phyloP scores from a whole-genome alignment of 2,797 vertebrate genomes.

The Danio aesculapii region DNA sequence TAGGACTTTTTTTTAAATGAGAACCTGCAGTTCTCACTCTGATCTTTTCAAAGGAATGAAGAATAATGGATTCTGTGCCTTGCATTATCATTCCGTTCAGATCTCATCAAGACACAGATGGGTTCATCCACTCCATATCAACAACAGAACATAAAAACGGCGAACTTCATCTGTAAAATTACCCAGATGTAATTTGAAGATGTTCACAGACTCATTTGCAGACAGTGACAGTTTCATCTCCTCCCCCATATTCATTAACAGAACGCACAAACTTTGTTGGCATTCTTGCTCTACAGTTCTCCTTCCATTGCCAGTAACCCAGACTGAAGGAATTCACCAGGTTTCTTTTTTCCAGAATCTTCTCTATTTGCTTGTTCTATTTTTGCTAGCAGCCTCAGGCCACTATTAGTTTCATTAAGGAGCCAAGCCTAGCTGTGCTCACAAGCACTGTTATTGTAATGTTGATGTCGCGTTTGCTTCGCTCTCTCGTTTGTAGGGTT shows the following conservation, averaged over 20 bases:
- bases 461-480: conserved; percentile 7
- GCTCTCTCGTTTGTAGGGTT: conserved; percentile 4
- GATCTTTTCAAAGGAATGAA: not conserved
- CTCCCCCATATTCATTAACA: not conserved
- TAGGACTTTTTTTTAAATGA: not conserved
- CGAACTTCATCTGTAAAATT: conserved; percentile 16
- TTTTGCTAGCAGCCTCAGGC: conserved; percentile 48
- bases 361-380: conserved; percentile 54
- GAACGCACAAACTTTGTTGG: conserved; percentile 14
- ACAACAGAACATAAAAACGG: not conserved
- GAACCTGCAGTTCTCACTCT: not conserved
- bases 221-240: not conserved
- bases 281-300: not conserved
- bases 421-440: conserved; percentile 51
- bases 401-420: conserved; percentile 55
- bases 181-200: not conserved
- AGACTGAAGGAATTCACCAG: conserved; percentile 29
- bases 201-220: not conserved
- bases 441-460: conserved; percentile 47
- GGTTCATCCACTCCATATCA: not conserved
- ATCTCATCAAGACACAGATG: conserved; percentile 10
- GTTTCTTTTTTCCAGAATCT: conserved; percentile 28
- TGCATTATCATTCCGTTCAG: not conserved
- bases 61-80: not conserved
- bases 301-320: conserved; percentile 11